A percentile compares a stretch with the other conserved stretches of the same genome.
Evolutionary conservation across 2,113 vertebrate genomes (phyloP).

Genomic region (Fukomys damarensis): DNA sequence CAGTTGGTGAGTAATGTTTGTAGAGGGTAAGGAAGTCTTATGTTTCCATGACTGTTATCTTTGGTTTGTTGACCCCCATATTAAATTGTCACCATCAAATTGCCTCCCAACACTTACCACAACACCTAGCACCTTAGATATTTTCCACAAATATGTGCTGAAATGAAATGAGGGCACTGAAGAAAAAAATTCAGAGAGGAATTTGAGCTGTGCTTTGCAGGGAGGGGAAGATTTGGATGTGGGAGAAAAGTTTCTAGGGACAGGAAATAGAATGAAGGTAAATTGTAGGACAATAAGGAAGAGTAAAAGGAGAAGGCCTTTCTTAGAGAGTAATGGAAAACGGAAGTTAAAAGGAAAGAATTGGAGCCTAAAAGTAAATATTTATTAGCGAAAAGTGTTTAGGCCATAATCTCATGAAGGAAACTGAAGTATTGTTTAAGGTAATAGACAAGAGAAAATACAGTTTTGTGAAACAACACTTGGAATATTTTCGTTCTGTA

Average conservation of each 20-base stretch:
- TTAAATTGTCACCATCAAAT: not conserved
- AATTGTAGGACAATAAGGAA: not conserved
- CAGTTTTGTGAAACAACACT: not conserved
- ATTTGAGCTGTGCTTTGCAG: too few species aligned
- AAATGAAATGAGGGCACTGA: not conserved
- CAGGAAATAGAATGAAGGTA: not conserved
- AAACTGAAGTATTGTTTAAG: not conserved
- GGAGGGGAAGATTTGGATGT: too few species aligned
- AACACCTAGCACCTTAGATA: not conserved
- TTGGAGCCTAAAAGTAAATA: not conserved
- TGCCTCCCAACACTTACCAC: not conserved
- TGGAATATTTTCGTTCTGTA: not conserved
- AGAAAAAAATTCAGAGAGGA: too few species aligned
- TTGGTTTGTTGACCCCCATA: not conserved
- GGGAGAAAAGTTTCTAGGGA: not conserved
- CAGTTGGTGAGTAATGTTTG: not conserved
- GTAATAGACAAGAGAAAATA: not conserved
- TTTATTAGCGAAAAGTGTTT: not conserved
- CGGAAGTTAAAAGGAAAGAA: not conserved
- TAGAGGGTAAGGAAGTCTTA: not conserved
- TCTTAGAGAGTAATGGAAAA: not conserved
- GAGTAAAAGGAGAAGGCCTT: not conserved
- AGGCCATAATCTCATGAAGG: not conserved
- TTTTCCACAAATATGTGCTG: not conserved
- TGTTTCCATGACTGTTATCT: not conserved